Conservation (phyloP, 2,797 vertebrate genomes). For the Lates japonicus region DNA sequence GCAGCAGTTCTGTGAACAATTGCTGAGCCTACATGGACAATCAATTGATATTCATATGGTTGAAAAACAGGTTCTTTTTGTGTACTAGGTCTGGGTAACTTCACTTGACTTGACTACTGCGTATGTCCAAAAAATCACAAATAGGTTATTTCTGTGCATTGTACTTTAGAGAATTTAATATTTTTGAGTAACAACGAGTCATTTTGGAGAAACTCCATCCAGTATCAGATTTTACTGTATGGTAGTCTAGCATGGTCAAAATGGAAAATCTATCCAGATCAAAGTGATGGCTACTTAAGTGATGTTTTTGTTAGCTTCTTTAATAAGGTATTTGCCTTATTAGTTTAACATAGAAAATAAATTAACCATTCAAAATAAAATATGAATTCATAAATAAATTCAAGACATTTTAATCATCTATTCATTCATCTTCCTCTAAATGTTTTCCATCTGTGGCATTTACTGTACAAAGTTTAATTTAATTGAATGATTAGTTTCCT, state of each 20-base stretch:
- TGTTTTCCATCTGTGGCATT: conserved; percentile 40
- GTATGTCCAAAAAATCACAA: background rate
- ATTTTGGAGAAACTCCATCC: background rate
- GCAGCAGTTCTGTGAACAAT: background rate
- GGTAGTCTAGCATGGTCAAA: background rate
- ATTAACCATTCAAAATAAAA: conserved; percentile 9
- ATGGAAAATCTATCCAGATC: background rate
- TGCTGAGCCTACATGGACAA: background rate
- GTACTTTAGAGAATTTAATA: background rate
- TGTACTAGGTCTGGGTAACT: background rate
- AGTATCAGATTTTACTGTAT: background rate
- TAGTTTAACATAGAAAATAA: conserved; percentile 30
- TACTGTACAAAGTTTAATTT: conserved; percentile 25
- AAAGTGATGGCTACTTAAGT: conserved; percentile 11
- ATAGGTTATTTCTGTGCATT: background rate
- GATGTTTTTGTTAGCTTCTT: background rate
- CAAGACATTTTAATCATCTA: conserved; percentile 37
- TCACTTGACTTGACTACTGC: conserved; percentile 1
- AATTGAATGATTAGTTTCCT: conserved; percentile 64
- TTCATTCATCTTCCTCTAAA: conserved; percentile 53
- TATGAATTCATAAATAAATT: conserved; percentile 30
- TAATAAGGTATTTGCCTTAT: conserved; percentile 12
- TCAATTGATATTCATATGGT: too few species aligned
- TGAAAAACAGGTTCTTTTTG: background rate
- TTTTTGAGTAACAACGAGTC: background rate